phyloP scores from a whole-genome alignment of 2,888 invertebrate genomes.

The Heliothis peltigera region DNA sequence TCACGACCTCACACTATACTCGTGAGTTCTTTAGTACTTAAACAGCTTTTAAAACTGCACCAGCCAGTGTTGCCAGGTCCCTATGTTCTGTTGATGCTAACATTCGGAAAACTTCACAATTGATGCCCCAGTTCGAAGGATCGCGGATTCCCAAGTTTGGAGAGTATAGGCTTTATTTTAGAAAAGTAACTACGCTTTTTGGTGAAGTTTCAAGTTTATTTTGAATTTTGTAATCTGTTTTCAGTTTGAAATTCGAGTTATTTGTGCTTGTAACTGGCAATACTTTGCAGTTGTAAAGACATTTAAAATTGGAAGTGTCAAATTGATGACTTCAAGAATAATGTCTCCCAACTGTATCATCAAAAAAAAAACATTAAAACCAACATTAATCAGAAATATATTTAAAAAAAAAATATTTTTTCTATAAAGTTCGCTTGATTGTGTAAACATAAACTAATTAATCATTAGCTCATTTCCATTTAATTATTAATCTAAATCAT shows the following conservation, averaged over 20 bases:
- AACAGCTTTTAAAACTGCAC: conserved; percentile 31
- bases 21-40: conserved; percentile 3
- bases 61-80: conserved; percentile 11
- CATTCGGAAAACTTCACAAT: conserved; percentile 52
- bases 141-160: conserved; percentile 44
- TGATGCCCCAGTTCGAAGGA: conserved; percentile 48
- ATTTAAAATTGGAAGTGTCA: too few relatives aligned
- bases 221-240: conserved; percentile 30
- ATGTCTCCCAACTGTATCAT: too few relatives aligned
- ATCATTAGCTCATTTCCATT: too few relatives aligned
- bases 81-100: conserved; percentile 24
- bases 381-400: too few relatives aligned
- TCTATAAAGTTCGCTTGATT: too few relatives aligned
- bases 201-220: conserved; percentile 28
- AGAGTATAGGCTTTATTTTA: conserved; percentile 48
- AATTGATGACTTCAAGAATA: too few relatives aligned
- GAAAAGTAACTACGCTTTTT: conserved; percentile 30
- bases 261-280: conserved; percentile 1
- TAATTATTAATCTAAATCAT: neutral
- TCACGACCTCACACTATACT: neutral
- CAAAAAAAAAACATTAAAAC: too few relatives aligned
- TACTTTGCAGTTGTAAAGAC: too few relatives aligned
- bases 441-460: too few relatives aligned
- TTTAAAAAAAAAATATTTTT: too few relatives aligned
- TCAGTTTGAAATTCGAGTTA: conserved; percentile 8